phyloP scores from a whole-genome alignment of 2,797 vertebrate species.

The Alcedo quadribrachys region DNA sequence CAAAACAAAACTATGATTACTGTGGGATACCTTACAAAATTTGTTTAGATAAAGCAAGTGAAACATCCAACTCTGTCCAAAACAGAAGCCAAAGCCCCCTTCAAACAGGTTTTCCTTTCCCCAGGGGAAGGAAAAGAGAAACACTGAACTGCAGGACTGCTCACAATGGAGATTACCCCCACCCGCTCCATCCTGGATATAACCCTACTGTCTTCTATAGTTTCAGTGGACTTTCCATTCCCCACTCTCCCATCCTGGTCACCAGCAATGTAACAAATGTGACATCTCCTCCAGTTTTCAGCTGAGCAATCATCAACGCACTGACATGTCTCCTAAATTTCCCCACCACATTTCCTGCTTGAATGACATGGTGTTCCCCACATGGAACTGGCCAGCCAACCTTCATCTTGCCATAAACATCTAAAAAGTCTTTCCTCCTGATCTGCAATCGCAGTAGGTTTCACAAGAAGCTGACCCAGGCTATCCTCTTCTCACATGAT shows the following conservation, averaged over 20 bases:
- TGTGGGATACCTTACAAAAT: neutral
- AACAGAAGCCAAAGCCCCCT: neutral
- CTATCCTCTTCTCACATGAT: neutral
- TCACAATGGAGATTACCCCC: neutral
- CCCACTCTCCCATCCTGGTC: neutral
- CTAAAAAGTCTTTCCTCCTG: neutral
- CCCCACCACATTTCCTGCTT: neutral
- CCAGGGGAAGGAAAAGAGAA: neutral
- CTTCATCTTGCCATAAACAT: neutral
- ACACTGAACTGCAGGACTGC: neutral
- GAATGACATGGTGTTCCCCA: neutral
- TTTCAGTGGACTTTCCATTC: neutral
- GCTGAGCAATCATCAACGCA: neutral
- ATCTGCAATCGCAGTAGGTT: neutral
- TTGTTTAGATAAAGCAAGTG: constrained; percentile 4
- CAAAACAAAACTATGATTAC: neutral
- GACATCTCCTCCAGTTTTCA: neutral
- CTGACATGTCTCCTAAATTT: neutral
- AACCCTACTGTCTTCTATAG: neutral
- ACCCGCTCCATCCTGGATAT: neutral
- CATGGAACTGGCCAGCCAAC: neutral
- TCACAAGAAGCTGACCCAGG: constrained; percentile 2
- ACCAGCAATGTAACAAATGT: neutral
- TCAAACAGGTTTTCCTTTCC: neutral
- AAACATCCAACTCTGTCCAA: neutral